Evolutionary conservation across 2,888 invertebrate species (phyloP).

Genomic region (Scaptomyza reducta): DNA sequence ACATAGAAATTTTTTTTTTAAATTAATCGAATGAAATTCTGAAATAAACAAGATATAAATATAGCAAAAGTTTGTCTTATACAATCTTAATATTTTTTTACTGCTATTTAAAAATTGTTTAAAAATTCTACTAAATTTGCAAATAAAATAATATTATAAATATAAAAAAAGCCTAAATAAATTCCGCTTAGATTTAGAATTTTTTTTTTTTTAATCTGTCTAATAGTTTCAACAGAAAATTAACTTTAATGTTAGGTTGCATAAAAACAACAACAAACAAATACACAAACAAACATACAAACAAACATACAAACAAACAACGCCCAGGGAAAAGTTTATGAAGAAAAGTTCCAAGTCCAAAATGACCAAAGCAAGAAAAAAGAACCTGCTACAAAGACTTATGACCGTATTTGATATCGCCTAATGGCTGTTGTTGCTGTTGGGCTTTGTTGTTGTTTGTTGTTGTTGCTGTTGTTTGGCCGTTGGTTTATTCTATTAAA

Average conservation of each 20-base stretch:
- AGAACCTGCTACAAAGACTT: constrained; percentile 74
- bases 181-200: too few relatives aligned
- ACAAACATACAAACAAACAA: constrained; percentile 15
- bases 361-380: constrained; percentile 69
- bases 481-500: constrained; percentile 62
- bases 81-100: too few relatives aligned
- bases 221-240: background rate
- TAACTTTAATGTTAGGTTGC: constrained; percentile 9
- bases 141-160: too few relatives aligned
- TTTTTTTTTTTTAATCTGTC: background rate
- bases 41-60: too few relatives aligned
- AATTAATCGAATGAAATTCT: too few relatives aligned
- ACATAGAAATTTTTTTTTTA: too few relatives aligned
- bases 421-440: constrained; percentile 59
- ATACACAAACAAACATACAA: constrained; percentile 14
- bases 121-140: too few relatives aligned
- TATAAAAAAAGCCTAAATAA: too few relatives aligned
- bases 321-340: constrained; percentile 8
- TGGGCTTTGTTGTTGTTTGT: constrained; percentile 15
- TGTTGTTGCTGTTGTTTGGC: constrained; percentile 20
- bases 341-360: constrained; percentile 55
- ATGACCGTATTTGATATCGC: constrained; percentile 77
- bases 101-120: too few relatives aligned
- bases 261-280: constrained; percentile 5
- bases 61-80: too few relatives aligned